These are phyloP conservation scores for Silvanus unidentatus DNA, from an alignment of 2,888 invertebrate genomes.

Conservation along the genomic window DNA sequence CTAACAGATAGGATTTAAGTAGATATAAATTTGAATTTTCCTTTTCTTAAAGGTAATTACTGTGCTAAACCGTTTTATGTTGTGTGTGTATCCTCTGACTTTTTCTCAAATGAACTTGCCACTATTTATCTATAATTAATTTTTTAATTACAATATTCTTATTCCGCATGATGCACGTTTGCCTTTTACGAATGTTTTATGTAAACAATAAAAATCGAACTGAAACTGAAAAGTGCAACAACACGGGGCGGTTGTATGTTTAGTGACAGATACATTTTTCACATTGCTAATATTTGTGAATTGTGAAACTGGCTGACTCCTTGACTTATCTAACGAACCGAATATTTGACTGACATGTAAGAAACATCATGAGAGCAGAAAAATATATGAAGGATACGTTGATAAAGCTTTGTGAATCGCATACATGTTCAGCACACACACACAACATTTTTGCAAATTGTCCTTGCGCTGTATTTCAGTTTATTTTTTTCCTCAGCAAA, in stretches of 20 bases:
- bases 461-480: too few species aligned
- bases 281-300: conserved; percentile 7
- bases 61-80: conserved; percentile 15
- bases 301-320: conserved; percentile 14
- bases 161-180: too few species aligned
- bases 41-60: conserved; percentile 38
- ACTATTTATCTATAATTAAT: not conserved
- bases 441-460: too few species aligned
- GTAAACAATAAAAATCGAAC: not conserved
- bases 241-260: not conserved
- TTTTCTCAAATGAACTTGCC: conserved; percentile 6
- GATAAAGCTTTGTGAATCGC: conserved; percentile 2
- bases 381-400: conserved; percentile 2
- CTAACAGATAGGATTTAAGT: conserved; percentile 35
- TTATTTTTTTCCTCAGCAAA: too few species aligned
- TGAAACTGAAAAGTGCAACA: not conserved
- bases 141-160: too few species aligned
- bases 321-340: conserved; percentile 41
- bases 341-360: conserved; percentile 30
- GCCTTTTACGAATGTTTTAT: too few species aligned
- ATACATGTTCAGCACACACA: conserved; percentile 1
- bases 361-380: not conserved
- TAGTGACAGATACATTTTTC: conserved; percentile 9
- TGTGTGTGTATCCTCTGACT: conserved; percentile 26
- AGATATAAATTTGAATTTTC: conserved; percentile 46